Evolutionary conservation across 2,888 invertebrate genomes (phyloP).

Genomic region (Lasioglossum oenotherae): DNA sequence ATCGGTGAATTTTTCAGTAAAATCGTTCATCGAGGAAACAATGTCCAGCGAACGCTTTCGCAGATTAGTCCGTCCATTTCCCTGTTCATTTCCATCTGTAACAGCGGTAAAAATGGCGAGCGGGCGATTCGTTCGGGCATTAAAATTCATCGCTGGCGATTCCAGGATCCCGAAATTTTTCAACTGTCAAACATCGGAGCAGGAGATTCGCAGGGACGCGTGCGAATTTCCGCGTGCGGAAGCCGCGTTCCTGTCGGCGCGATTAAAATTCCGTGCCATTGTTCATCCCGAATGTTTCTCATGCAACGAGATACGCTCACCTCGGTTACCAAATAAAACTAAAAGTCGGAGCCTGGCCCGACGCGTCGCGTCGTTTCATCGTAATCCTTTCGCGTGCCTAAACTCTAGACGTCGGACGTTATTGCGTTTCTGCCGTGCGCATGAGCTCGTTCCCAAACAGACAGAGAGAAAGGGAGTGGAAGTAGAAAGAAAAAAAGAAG

Average conservation of each 20-base stretch:
- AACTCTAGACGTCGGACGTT: conserved; percentile 13
- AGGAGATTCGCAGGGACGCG: not conserved
- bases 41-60: not conserved
- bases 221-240: conserved; percentile 11
- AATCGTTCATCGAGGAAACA: not conserved
- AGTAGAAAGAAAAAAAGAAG: not conserved
- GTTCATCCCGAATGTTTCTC: conserved; percentile 18
- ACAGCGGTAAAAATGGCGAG: not conserved
- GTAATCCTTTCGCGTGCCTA: conserved; percentile 23
- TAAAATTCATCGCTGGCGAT: not conserved
- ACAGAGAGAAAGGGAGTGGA: not conserved
- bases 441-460: not conserved
- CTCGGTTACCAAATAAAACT: conserved; percentile 3
- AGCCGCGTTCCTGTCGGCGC: conserved; percentile 16
- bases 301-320: conserved; percentile 2
- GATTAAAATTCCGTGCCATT: conserved; percentile 31
- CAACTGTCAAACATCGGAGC: not conserved
- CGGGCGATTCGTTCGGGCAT: not conserved
- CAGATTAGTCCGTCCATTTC: not conserved
- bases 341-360: not conserved
- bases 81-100: not conserved
- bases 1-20: not conserved
- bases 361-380: conserved; percentile 9
- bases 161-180: not conserved
- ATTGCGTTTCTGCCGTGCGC: conserved; percentile 10